phyloP scores from a whole-genome alignment of 2,113 vertebrate genomes.

The Microtus montanus region DNA sequence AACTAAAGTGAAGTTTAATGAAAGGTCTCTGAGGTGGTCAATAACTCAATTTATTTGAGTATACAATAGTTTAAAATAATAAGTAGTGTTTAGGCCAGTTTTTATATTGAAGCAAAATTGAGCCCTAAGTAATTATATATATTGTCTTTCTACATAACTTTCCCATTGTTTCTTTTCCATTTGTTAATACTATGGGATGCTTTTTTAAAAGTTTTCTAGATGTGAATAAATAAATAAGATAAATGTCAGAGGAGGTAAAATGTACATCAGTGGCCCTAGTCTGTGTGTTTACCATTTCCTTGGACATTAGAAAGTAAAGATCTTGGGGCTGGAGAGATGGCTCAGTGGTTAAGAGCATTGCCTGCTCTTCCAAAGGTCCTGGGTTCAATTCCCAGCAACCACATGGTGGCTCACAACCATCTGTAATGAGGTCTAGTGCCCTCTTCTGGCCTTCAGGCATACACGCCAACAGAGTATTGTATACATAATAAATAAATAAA shows the following conservation, averaged over 20 bases:
- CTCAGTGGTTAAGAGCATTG: too few relatives aligned
- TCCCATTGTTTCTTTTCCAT: neutral
- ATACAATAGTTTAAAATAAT: slow-evolving; percentile 27
- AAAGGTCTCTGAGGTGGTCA: slow-evolving; percentile 15
- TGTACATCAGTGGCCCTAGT: neutral
- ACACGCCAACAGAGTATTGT: too few relatives aligned
- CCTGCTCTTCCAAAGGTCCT: too few relatives aligned
- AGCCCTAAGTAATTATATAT: neutral
- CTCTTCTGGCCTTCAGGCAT: too few relatives aligned
- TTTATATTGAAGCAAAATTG: slow-evolving; percentile 48
- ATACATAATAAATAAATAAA: too few relatives aligned
- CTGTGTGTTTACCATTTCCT: neutral
- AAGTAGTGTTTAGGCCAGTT: neutral
- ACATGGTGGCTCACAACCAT: too few relatives aligned
- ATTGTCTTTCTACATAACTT: slow-evolving; percentile 24
- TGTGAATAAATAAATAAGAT: neutral
- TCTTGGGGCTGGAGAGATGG: too few relatives aligned
- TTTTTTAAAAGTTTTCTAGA: neutral
- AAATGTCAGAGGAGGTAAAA: neutral
- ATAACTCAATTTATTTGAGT: neutral
- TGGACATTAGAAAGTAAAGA: neutral
- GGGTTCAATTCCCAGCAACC: too few relatives aligned
- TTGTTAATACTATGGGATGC: neutral
- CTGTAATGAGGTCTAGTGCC: too few relatives aligned
- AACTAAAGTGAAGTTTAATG: slow-evolving; percentile 51